Evolutionary conservation across 2,797 vertebrate species (phyloP), one percentile per base, ranked within the genome.

Genomic region (Enteromius mattozi): DNA sequence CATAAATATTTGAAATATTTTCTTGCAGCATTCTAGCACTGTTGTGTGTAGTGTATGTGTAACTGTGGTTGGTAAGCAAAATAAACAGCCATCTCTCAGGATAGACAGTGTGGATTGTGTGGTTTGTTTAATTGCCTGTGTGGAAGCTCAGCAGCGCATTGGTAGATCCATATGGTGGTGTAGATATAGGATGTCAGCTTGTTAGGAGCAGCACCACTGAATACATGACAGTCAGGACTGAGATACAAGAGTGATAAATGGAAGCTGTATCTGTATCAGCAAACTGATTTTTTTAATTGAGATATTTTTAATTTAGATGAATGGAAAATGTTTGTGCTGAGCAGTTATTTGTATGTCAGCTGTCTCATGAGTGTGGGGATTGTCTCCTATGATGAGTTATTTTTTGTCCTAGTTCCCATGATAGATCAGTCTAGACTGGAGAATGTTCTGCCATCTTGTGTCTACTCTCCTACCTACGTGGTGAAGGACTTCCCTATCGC

Each of bases 401-500:
- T 56, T 82, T n/a, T 35, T 27, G 17, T 65, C 12, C 27, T 90
- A 99, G 98, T 95, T 54, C 97, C 98, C 0, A 94, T 97, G 88
- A 94, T 99, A 0, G 95, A 97, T 87, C 94, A 94, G 0, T 94
- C 96, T 8, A 94, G 89, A 1, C 93, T 99, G 93, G 95, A 97
- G 91, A 96, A 96, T 0, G 95, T 99, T 83, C 96, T 99, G 88
- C 96, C 97, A 0, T 95, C 97, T 72, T 99, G 98, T 70, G 91
- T 97, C 89, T 99, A 99, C 87, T 97, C 96, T 37, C 98, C 98
- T 19, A 99, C 97, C 70, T 99, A 99, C 0, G 96, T 99, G 2
- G 97, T 99, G 89, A 99, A 98, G 95, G 98, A 99, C 87, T 99
- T 99, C 78, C 98, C 98, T 89, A 99, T 99, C 8, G 98, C 98